Evolutionary conservation across 2,888 invertebrate genomes (phyloP).

Genomic region (Drosophila anomelani): DNA sequence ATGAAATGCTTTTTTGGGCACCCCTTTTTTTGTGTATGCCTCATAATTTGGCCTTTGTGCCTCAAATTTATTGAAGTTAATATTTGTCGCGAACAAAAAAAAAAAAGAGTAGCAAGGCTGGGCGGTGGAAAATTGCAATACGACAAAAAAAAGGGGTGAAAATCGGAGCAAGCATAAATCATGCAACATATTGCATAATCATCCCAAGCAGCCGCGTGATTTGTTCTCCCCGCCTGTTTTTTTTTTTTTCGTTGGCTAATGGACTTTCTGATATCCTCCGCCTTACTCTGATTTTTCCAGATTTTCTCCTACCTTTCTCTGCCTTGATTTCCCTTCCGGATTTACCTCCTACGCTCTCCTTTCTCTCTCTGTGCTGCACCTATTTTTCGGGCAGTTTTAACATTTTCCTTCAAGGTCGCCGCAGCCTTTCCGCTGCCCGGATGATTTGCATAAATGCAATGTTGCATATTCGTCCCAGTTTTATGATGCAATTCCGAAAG

Average conservation of each 20-base stretch:
- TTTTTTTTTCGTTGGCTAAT: conserved; percentile 44
- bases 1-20: conserved; percentile 33
- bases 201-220: conserved; percentile 59
- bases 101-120: conserved; percentile 3
- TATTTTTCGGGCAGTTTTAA: not conserved
- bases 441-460: conserved; percentile 72
- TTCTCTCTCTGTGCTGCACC: not conserved
- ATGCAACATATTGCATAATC: conserved; percentile 82
- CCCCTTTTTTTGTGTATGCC: conserved; percentile 44
- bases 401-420: conserved; percentile 19
- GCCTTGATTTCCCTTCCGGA: conserved; percentile 2
- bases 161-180: conserved; percentile 70
- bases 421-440: conserved; percentile 39
- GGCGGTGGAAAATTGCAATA: conserved; percentile 36
- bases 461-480: conserved; percentile 62
- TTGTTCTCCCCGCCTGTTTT: conserved; percentile 47
- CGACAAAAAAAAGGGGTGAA: conserved; percentile 36
- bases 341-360: not conserved
- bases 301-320: not conserved
- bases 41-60: conserved; percentile 67
- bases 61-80: conserved; percentile 80
- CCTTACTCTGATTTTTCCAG: conserved; percentile 1
- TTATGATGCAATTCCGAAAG: conserved; percentile 69
- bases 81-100: conserved; percentile 64
- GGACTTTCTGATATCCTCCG: conserved; percentile 21